A percentile compares a stretch with the other conserved stretches of the same genome.
Conservation (phyloP, 1,140 invertebrate species). For the Pomacea maculata region DNA sequence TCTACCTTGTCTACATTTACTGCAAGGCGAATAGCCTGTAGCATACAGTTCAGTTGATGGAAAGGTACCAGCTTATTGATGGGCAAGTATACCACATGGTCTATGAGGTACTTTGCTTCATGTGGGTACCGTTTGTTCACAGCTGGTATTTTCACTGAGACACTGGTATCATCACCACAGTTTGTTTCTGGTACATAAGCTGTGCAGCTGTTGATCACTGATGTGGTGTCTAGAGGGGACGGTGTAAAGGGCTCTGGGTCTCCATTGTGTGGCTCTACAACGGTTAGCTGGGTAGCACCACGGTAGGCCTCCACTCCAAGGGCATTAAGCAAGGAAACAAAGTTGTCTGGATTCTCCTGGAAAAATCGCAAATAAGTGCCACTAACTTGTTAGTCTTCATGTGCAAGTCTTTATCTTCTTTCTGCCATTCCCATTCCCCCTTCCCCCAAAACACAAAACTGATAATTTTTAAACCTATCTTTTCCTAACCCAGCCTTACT, state of each 20-base stretch:
- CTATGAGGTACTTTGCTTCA: constrained; percentile 63
- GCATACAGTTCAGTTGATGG: constrained; percentile 54
- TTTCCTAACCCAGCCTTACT: too few species aligned
- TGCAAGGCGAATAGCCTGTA: constrained; percentile 30
- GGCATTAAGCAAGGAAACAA: constrained; percentile 52
- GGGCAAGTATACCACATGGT: constrained; percentile 65
- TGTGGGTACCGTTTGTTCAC: constrained; percentile 50
- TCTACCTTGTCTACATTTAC: constrained; percentile 11
- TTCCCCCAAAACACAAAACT: too few species aligned
- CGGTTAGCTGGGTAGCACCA: constrained; percentile 63
- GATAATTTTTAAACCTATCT: too few species aligned
- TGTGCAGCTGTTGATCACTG: too few species aligned
- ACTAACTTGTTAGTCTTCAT: neutral
- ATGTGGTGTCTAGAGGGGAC: neutral
- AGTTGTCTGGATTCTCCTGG: constrained; percentile 61
- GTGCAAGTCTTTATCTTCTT: neutral
- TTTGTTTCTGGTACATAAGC: too few species aligned
- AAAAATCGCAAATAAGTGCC: constrained; percentile 8
- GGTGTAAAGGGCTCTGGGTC: constrained; percentile 12
- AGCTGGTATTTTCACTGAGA: neutral
- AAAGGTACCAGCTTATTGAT: constrained; percentile 63
- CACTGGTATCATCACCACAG: too few species aligned
- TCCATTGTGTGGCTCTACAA: constrained; percentile 55
- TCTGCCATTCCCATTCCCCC: neutral
- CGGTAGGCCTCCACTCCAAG: constrained; percentile 64